Evolutionary conservation across 2,797 vertebrate genomes (phyloP), one percentile per base, ranked within the genome.

Genomic region (Oryzias sinensis): DNA sequence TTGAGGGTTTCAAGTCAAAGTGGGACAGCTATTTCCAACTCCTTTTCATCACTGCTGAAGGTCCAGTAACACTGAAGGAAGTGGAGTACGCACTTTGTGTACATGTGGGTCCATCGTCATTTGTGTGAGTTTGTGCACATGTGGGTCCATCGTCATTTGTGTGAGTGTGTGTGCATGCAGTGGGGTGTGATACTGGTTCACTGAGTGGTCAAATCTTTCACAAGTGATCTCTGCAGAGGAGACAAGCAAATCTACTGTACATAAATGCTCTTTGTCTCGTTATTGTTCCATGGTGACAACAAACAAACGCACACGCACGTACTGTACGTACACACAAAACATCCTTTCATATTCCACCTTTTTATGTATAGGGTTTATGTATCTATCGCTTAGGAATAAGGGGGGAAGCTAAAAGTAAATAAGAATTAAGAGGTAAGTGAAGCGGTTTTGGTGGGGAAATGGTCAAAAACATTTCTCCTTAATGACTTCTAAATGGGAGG

Each of bases 11-110:
- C 70, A 66, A 66, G 62, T 67, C 41, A 79, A 87, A 85, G 76
- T 87, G 82, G 81, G 83, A 44, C 79, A 83, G 76, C 65, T 84
- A 87, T 86, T 84, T 81, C 64, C 61, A 69, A 79, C 72, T 77
- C 74, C 78, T 82, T 81, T 85, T 83, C 76, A 87, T 87, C 76
- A 83, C 72, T 27, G 53, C 65, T 77, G 66, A 81, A 84, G 80
- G 68, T 77, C 79, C 70, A 62, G 81, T 70, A 63, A 13, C 71
- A 67, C 60, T 69, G 64, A 51, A 14, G 42, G 72, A 77, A 84
- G 79, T 81, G 69, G 76, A 88, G 69, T 71, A 73, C 56, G 55
- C 33, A 56, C 9, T 37, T 9, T 37, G 11, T 37, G 8, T 37
- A 37, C 33, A 37, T 37, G 33, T 11, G 33, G 8, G 29, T 3